Evolutionary conservation across 2,113 vertebrate species (phyloP).

Genomic region (Eudyptes chrysolophus): DNA sequence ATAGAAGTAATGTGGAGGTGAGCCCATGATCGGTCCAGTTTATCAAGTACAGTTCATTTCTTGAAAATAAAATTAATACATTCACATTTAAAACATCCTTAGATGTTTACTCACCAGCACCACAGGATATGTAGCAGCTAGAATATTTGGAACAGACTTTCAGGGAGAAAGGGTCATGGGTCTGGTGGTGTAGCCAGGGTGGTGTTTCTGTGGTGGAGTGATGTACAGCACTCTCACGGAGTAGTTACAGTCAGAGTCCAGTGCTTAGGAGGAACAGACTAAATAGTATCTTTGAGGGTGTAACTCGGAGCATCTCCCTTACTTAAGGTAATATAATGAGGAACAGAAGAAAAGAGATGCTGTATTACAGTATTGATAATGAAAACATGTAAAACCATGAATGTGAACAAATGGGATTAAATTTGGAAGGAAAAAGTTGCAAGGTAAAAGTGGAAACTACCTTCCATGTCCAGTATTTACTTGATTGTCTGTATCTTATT

Average conservation of each 20-base stretch:
- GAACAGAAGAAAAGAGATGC: neutral
- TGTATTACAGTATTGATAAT: neutral
- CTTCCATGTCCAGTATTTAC: neutral
- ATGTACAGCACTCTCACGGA: neutral
- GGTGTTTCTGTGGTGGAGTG: neutral
- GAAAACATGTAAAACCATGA: neutral
- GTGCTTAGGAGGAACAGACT: neutral
- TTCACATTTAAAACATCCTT: neutral
- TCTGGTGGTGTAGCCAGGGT: neutral
- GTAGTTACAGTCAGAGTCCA: neutral
- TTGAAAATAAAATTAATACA: neutral
- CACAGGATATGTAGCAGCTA: neutral
- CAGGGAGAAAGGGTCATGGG: neutral
- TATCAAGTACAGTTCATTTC: neutral
- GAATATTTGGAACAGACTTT: neutral
- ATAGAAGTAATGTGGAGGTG: neutral
- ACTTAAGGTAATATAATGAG: neutral
- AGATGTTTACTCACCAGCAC: neutral
- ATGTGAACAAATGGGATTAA: neutral
- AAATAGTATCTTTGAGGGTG: neutral
- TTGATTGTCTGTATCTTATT: neutral
- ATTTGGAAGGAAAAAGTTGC: neutral
- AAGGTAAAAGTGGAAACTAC: neutral
- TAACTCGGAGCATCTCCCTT: neutral
- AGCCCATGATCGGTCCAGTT: neutral